Evolutionary conservation across 1,140 invertebrate genomes (phyloP), one percentile per base, ranked within the genome.

Genomic region (Brachystomella parvula): DNA sequence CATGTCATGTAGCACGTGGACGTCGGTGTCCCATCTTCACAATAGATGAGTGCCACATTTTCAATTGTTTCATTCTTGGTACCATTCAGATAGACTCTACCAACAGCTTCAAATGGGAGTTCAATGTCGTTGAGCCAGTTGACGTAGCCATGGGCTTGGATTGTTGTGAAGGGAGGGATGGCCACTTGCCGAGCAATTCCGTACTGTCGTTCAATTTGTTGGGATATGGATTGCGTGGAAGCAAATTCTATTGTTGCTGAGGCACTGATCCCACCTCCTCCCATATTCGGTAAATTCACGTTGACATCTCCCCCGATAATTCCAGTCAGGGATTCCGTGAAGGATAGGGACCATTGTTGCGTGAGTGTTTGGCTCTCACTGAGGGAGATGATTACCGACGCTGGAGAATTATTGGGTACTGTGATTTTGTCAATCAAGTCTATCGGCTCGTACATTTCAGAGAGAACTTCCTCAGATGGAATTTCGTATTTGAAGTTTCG

Each of bases 101-200:
- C 58, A 3, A 9, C 6, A 26, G 30, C 58, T 32, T 32, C 24
- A 32, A 60, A 60, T 3, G 58, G 58, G 12, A 60, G 29, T 29
- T 30, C 9, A 32, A 35, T 12, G 30, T 60, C 58, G 19, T 35
- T 30, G 6, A 60, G 24, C 29, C 32, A 60, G 29, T 60, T 60
- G 58, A 60, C 58, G 26, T 60, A 60, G 29, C 58, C 58, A 32
- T 60, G 58, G 24, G 58, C 32, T 29, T 30, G 33, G 33, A 60
- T 60, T 9, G 58, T 60, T 26, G 58, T 60, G 58, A 60, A 60
- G 6, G 58, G 58, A 19, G 58, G 58, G 29, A 60, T 60, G 30
- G 58, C 32, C 6, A 60, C 58, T 30, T 30, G 29, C 9, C 32
- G 29, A 26, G 58, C 29, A 9, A 60, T 60, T 9, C 29, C 29